Base-by-base conservation (phyloP, 2,888 invertebrate genomes). In the Chironomus riparius region DNA sequence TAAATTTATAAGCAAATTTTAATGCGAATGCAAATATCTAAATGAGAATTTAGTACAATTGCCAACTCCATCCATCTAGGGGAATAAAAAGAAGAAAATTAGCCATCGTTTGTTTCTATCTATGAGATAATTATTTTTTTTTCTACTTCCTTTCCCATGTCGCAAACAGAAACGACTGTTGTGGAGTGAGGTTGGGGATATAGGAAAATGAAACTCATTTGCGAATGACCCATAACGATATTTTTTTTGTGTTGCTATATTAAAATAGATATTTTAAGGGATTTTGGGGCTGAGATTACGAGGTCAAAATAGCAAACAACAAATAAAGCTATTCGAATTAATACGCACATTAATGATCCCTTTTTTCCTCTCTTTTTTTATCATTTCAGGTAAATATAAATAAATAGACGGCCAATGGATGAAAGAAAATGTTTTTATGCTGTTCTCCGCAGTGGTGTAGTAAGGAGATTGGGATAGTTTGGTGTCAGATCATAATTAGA, bases 301-400 rank as follows among this genome's bases (percentile, higher is more conserved):
- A 70, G 38, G 70, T 18, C 38, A 21, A 18, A 47, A 70, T 21
- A 47, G 18, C 70, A 70, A 56, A 56, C n/a, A 15, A 56, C 50
- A 47, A 71, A 71, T 22, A 18, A 48, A 5, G 50, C 12, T n/a
- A 15, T 24, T 18, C 15, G 12, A 62, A 68, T 72, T 62, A 74
- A 38, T 38, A 47, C 68, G 7, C 50, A 22, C n/a, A 74, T 62
- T 73, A 73, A 65, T 72, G 72, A 72, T 72, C 28, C 5, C 38
- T 47, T 74, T 38, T 38, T 56, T 74, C 13, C 12, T 48, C 68
- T 68, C 4, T 28, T 62, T 61, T 28, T 6, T 68, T 74, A 13
- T 74, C 28, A 38, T 74, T 74, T 7, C 68, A 74, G 74, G 74
- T 74, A 74, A 65, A 65, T 65, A 13, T 65, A 56, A 15, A 56